phyloP scores from a whole-genome alignment of 2,888 invertebrate species.

The Acanthosepion esculentum region DNA sequence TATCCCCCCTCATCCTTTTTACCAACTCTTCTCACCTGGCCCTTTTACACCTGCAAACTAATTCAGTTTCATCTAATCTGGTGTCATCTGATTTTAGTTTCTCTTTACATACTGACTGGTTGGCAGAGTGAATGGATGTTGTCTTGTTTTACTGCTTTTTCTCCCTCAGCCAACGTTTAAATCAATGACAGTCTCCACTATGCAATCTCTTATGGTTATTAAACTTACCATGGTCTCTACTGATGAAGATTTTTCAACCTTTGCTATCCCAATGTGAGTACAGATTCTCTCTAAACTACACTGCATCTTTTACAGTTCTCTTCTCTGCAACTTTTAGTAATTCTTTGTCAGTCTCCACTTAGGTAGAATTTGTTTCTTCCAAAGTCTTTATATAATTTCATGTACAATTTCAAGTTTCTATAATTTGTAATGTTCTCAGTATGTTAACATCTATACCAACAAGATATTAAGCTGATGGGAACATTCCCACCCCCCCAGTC shows the following conservation, averaged over 20 bases:
- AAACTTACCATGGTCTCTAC: not conserved
- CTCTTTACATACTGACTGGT: not conserved
- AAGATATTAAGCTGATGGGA: too few relatives aligned
- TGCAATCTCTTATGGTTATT: not conserved
- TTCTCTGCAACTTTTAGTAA: not conserved
- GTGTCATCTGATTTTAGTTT: not conserved
- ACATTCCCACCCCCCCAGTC: too few relatives aligned
- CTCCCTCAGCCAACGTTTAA: not conserved
- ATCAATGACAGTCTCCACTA: not conserved
- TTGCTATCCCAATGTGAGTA: not conserved
- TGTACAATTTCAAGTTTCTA: too few relatives aligned
- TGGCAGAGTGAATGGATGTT: not conserved
- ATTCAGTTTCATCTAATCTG: not conserved
- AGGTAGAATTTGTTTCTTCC: too few relatives aligned
- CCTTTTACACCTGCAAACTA: not conserved
- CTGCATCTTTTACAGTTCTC: not conserved
- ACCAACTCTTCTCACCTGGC: not conserved
- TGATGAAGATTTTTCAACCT: not conserved
- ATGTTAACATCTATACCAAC: too few relatives aligned
- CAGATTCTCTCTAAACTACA: not conserved
- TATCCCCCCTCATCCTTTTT: not conserved
- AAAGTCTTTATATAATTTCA: too few relatives aligned
- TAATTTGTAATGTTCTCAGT: too few relatives aligned
- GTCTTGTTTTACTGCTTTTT: not conserved
- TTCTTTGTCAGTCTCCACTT: too few relatives aligned